Base-by-base conservation (phyloP, 2,113 vertebrate genomes). In the Antennarius striatus region DNA sequence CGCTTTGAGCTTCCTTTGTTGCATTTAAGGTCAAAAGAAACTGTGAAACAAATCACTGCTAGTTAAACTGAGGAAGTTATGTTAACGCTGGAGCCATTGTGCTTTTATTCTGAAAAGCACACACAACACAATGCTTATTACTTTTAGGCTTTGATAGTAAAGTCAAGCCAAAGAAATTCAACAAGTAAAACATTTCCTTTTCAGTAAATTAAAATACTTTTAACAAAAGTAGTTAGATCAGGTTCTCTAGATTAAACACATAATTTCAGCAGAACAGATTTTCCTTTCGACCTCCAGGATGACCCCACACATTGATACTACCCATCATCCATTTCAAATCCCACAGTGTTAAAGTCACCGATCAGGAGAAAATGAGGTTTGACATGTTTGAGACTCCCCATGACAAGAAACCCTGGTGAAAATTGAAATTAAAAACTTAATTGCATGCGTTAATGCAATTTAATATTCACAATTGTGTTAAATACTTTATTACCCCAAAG, bases 401-500 rank as follows among this genome's bases (percentile, higher is more conserved):
- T 80, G 78, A 73, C 56, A 68, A 53, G 49, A 69, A 71, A 68
- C 49, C 56, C 58, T 59, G 63, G 52, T 68, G 78, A 71, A 79
- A 83, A 81, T 66, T 67, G 13, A 85, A 83, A 73, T 63, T 43
- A 64, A 56, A 78, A 75, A 68, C 49, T 77, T 81, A 82, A 88
- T 80, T 82, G 51, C 65, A 75, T 77, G 68, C 64, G 36, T 48
- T 29, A 55, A 61, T 80, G 80, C 55, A 69, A 83, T 55, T 70
- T 80, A 71, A 82, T 82, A 75, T 73, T 66, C 47, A 67, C 63
- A 61, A 72, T 16, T 71, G 80, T 63, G 84, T 82, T 79, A 82
- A 86, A 72, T 61, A 67, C 71, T 76, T 85, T 78, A 85, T 72
- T 87, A 80, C 76, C 68, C 61, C 1, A 22, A 83, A 82, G 70